A percentile compares a stretch with the other conserved stretches of the same genome.
phyloP scores from a whole-genome alignment of 2,113 vertebrate species.

The Calcarius ornatus region DNA sequence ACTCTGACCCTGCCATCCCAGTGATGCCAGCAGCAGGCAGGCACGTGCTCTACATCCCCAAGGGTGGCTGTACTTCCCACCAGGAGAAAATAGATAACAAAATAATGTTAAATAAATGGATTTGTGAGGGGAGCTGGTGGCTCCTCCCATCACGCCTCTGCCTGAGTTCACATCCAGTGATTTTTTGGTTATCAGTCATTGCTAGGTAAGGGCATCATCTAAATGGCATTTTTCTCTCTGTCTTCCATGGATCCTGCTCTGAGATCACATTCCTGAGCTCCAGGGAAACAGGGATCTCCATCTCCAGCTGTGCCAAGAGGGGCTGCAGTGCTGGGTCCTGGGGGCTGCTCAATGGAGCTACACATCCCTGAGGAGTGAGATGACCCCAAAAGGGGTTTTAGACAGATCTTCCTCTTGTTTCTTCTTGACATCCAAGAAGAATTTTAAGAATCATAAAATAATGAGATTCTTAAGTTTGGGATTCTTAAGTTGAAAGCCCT shows the following conservation, averaged over 20 bases:
- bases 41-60: background rate
- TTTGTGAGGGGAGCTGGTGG: background rate
- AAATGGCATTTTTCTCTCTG: background rate
- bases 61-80: background rate
- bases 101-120: background rate
- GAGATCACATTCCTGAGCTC: background rate
- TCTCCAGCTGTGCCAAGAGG: background rate
- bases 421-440: background rate
- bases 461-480: background rate
- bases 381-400: background rate
- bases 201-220: background rate
- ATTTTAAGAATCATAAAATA: background rate
- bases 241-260: background rate
- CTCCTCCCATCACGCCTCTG: background rate
- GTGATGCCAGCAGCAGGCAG: background rate
- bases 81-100: background rate
- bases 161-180: background rate
- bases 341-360: fast-evolving
- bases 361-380: background rate
- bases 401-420: background rate
- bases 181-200: background rate
- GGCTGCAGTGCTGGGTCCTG: background rate
- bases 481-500: too few relatives aligned
- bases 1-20: background rate
- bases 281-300: background rate